Evolutionary conservation across 1,140 invertebrate species (phyloP), one percentile per base, ranked within the genome.

Genomic region (Oedothorax gibbosus): DNA sequence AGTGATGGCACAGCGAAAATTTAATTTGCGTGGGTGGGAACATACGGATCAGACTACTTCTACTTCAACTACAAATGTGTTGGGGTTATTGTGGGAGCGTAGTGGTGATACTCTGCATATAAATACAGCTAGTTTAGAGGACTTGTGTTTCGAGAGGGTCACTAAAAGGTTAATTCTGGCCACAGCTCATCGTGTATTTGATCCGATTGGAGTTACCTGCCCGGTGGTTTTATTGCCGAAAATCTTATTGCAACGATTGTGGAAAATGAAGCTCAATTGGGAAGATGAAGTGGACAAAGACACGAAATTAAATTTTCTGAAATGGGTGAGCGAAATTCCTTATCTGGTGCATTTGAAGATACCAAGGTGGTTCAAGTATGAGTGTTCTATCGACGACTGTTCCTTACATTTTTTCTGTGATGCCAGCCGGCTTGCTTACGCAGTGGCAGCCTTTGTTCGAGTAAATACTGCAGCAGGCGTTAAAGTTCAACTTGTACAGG

Each of bases 401-500:
- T 77, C 73, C 9, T 49, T 60, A 7, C 15, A 77, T 62, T 77
- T 77, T 64, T 77, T 77, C 20, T 35, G 73, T 49, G 57, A 77
- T 62, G 73, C 73, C 9, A 77, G 57, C 56, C 60, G 51, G n/a
- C 18, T 62, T 77, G 73, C 54, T 35, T 62, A 77, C 49, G 21
- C 79, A 6, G n/a, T 50, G 2, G 79, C 18, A 15, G 73, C 50
- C n/a, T 77, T 79, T 57, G 12, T 85, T 21, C 50, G 60, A 79
- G 35, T 65, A 14, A 53, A 65, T 35, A 64, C 20, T 18, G 20
- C 18, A 50, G 80, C 11, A 50, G 35, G 14, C 68, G 57, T 57
- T 72, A 73, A 65, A 78, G 84, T 54, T 79, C 82, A 49, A 21
- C 49, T 82, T 65, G 12, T 80, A 81, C 20, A 80, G 80, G 62